Evolutionary conservation across 1,140 invertebrate genomes (phyloP), one percentile per base, ranked within the genome.

Genomic region (Drosophila virilis): DNA sequence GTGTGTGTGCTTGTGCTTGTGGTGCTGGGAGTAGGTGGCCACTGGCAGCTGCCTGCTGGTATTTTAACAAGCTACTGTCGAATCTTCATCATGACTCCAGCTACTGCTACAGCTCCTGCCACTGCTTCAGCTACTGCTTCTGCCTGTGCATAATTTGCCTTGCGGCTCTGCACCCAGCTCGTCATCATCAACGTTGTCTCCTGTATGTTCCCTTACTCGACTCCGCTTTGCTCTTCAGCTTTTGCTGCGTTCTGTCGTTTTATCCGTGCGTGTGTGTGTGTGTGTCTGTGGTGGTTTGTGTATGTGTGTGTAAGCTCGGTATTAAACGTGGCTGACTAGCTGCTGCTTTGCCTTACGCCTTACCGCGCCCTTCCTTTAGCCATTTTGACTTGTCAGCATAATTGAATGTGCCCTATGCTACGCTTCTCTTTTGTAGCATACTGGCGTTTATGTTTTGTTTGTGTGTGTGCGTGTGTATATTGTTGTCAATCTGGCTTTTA

Each of bases 41-140:
- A 32, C 68, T 77, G 54, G 7, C 43, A 51, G 46, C 35, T 80
- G 54, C 35, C 45, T 79, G 78, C 62, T 89, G 83, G 83, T 73
- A 88, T 89, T 89, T 89, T 89, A 89, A 89, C 84, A 89, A 89
- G 84, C 84, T 73, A 70, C 84, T 89, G 77, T 78, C 71, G 80
- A 75, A 84, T 77, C 80, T 77, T 80, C 52, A 64, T 79, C 62
- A 40, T 67, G 72, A 15, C 55, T 67, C 37, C 71, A 60, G 70
- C 79, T 54, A 75, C 22, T 2, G 22, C 22, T 22, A 22, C 71
- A 60, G 43, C 59, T 75, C 57, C 69, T 60, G 51, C 38, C 68
- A 42, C 22, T 28, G 22, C 55, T 67, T 28, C 71, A 60, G 70
- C 79, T 59, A 75, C 42, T 33, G 28, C 40, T 50, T 33, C 45